Base-by-base conservation (phyloP, 2,113 vertebrate genomes). In the Gymnogyps californianus region DNA sequence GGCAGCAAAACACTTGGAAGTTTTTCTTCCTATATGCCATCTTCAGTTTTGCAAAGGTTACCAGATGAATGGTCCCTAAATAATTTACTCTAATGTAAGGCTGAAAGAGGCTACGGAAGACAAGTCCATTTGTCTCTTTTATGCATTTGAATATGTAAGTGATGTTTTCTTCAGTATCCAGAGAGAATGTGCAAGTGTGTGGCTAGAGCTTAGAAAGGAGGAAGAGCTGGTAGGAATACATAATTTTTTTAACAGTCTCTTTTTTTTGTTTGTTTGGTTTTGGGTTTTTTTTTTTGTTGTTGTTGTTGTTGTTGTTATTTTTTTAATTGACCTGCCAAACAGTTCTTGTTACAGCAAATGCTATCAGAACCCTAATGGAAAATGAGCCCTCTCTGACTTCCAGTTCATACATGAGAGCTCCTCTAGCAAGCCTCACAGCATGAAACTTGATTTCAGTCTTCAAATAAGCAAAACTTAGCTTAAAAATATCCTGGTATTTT, bases 81-180 rank as follows among this genome's bases (percentile, higher is more conserved):
- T 97, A 96, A 97, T 98, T 97, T 97, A 96, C 87, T 97, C 74
- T 95, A 97, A 97, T 91, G 69, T 96, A 91, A 97, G 61, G 52
- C 91, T 97, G 80, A 96, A 97, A 97, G 95, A 97, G 84, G 66
- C 93, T 92, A 82, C n/a, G 3, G 71, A 75, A 88, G 97, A 82
- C 96, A 96, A 96, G 95, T 97, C 92, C 76, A 96, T 97, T 96
- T 95, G 75, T 98, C 93, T 96, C 86, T 62, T 96, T 97, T 95
- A 97, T 89, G 92, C 67, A 87, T n/a, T 96, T 98, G 93, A 78
- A 93, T 97, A 89, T 87, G 22, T 89, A 96, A 97, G 83, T 89
- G 66, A 75, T 89, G 54, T 91, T 96, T 81, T 95, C 87, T 94
- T 83, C 87, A 54, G 36, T 71, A 49, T 36, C 15, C 6, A 82